Evolutionary conservation across 2,888 invertebrate genomes (phyloP), one percentile per base, ranked within the genome.

Genomic region (Gibbula magus): DNA sequence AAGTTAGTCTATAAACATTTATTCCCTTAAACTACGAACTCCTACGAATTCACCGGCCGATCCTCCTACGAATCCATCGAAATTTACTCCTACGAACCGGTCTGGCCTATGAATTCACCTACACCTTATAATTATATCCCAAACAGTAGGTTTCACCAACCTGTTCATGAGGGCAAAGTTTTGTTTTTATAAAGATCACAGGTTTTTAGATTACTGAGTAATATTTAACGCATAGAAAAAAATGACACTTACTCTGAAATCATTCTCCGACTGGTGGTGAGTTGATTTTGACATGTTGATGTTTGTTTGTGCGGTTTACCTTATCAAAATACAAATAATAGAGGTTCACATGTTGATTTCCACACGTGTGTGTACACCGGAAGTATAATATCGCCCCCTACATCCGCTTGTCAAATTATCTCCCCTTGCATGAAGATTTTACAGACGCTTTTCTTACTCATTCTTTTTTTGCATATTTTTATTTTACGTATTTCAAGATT

Each of bases 181-280:
- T n/a, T n/a, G 25, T 20, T 66, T 4, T 22, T 54, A 20, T 66
- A 22, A 22, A 20, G 25, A 25, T 25, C 16, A 29, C 39, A 39
- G n/a, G 39, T 35, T 32, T 18, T 35, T 70, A 35, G 10, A 18
- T 18, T 70, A 35, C 18, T 70, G 20, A 7, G 20, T 0, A 18
- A 8, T 16, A n/a, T 39, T 32, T 32, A n/a, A 18, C 35, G 13
- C 25, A 70, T 1, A 25, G 2, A 2, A 10, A 35, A 20, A 16
- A 39, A 20, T 70, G 10, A 70, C 29, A 70, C 70, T 70, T 70
- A 70, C 70, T 70, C 70, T 70, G 70, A 70, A 70, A 35, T 70
- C 70, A 70, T 70, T 70, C 25, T 70, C 70, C 35, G 32, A 32
- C 70, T 39, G 70, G 70, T 70, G 70, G 39, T 70, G 70, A 13